These are phyloP conservation scores for Microtus richardsoni DNA, from an alignment of 2,113 vertebrate species.

Conservation along the genomic window DNA sequence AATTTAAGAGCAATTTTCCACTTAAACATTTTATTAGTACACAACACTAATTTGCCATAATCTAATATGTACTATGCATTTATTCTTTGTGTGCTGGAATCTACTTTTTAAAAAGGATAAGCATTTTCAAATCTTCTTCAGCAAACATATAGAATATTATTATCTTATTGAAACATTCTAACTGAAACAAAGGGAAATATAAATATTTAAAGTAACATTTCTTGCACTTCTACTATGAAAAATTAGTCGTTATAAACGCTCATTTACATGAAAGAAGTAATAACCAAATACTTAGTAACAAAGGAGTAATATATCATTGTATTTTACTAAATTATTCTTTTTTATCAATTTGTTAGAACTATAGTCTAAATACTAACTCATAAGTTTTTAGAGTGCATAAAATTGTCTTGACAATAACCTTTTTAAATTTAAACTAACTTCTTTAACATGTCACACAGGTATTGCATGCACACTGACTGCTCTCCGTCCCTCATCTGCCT, in stretches of 20 bases:
- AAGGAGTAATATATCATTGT: neutral
- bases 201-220: neutral
- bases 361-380: neutral
- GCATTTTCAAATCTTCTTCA: neutral
- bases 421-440: neutral
- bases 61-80: neutral
- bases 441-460: neutral
- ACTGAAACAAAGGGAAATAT: neutral
- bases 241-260: neutral
- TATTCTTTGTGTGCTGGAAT: neutral
- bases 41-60: neutral
- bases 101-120: neutral
- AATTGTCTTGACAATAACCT: conserved; percentile 7
- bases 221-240: neutral
- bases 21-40: neutral
- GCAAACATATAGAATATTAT: neutral
- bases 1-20: neutral
- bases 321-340: neutral
- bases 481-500: neutral
- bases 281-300: neutral
- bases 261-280: neutral
- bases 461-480: neutral
- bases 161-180: neutral
- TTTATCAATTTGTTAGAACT: conserved; percentile 2
- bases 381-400: neutral